These are phyloP conservation scores for Thunnus maccoyii DNA, from an alignment of 2,113 vertebrate genomes.

Conservation along the genomic window DNA sequence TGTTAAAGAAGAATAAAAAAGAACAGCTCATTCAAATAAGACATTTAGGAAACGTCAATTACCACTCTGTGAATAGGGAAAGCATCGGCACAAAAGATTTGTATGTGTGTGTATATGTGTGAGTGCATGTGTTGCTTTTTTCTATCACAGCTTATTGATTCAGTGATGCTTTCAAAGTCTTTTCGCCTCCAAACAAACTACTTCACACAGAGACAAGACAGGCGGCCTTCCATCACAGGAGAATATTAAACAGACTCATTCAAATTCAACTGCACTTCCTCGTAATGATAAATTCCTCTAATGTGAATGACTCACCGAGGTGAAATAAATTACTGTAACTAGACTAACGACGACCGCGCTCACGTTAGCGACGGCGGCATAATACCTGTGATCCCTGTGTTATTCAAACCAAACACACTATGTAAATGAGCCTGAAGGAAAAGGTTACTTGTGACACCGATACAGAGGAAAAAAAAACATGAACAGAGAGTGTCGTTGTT, in stretches of 20 bases:
- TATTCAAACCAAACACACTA: slow-evolving; percentile 13
- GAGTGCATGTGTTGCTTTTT: background rate
- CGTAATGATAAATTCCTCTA: background rate
- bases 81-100: background rate
- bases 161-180: background rate
- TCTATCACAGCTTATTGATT: too few species aligned
- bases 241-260: slow-evolving; percentile 14
- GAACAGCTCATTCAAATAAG: background rate
- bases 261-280: background rate
- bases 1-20: background rate
- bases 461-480: background rate
- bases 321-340: background rate
- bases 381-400: background rate
- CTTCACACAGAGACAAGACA: background rate
- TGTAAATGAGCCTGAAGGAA: background rate
- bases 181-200: background rate
- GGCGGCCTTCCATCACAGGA: background rate
- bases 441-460: slow-evolving; percentile 29
- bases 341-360: background rate
- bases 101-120: background rate
- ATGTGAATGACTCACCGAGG: background rate
- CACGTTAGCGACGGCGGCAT: slow-evolving; percentile 1
- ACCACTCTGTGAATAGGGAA: background rate
- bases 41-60: background rate
- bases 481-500: background rate